Evolutionary conservation across 2,888 invertebrate species (phyloP).

Genomic region (Cheilosia vulpina): DNA sequence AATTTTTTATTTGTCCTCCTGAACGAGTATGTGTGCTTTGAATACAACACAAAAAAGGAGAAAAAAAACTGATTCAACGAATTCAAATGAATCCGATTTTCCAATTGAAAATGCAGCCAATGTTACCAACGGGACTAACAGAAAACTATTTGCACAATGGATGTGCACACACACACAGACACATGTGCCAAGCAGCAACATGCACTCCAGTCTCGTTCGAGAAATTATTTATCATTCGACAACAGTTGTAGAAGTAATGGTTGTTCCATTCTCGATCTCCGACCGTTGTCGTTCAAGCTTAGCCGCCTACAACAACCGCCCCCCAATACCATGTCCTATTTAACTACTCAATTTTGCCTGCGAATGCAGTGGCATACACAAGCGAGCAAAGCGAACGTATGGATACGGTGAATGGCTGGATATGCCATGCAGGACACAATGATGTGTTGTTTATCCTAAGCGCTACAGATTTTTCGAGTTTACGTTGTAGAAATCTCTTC

Average conservation of each 20-base stretch:
- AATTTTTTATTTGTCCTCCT: conserved; percentile 33
- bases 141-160: conserved; percentile 73
- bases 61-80: conserved; percentile 35
- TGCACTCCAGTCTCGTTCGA: conserved; percentile 58
- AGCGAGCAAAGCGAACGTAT: conserved; percentile 21
- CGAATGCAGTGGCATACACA: conserved; percentile 41
- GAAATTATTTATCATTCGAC: conserved; percentile 75
- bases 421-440: conserved; percentile 68
- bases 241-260: conserved; percentile 74
- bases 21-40: not conserved
- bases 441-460: conserved; percentile 75
- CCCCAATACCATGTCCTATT: conserved; percentile 58
- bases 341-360: conserved; percentile 73
- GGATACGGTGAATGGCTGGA: conserved; percentile 34
- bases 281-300: conserved; percentile 10
- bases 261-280: conserved; percentile 68
- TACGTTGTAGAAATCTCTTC: conserved; percentile 68
- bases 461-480: conserved; percentile 73
- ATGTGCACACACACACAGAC: conserved; percentile 20
- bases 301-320: conserved; percentile 3
- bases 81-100: conserved; percentile 75
- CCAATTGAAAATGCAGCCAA: conserved; percentile 75
- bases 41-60: not conserved
- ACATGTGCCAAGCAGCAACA: conserved; percentile 30
- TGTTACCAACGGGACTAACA: conserved; percentile 67